Percentiles rank a stretch among this genome's conserved stretches.
Conservation (phyloP, 2,113 vertebrate genomes). For the Nothobranchius furzeri region DNA sequence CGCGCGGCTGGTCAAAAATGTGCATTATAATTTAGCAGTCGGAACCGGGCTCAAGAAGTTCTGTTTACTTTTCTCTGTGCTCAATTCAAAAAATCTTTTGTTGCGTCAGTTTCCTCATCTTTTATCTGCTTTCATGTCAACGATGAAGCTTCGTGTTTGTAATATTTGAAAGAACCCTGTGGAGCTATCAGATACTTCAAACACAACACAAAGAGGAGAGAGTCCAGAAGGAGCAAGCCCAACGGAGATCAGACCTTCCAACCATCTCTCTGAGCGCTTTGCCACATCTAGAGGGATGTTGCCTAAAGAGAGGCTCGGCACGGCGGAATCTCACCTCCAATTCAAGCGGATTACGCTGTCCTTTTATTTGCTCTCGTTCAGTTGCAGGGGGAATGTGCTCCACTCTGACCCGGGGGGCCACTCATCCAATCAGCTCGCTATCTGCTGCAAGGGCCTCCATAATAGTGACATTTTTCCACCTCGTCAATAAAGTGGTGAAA, state of each 20-base stretch:
- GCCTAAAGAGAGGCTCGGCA: conserved; percentile 59
- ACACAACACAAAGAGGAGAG: conserved; percentile 35
- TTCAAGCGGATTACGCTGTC: conserved; percentile 77
- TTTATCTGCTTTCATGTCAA: too few relatives aligned
- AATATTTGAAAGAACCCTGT: conserved; percentile 38
- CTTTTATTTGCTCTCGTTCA: conserved; percentile 80
- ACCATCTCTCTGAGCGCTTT: conserved; percentile 54
- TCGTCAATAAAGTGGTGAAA: conserved; percentile 86
- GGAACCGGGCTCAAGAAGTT: too few relatives aligned
- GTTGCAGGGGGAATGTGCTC: conserved; percentile 76
- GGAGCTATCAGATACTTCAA: conserved; percentile 34
- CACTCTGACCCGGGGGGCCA: conserved; percentile 79
- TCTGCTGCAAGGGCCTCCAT: conserved; percentile 83
- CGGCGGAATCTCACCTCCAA: conserved; percentile 63
- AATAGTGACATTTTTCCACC: conserved; percentile 87
- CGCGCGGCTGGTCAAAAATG: too few relatives aligned
- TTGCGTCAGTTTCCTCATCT: too few relatives aligned
- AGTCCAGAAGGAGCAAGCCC: conserved; percentile 49
- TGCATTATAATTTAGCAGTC: too few relatives aligned
- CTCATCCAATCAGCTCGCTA: conserved; percentile 85
- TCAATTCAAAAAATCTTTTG: too few relatives aligned
- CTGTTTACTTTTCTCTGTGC: too few relatives aligned
- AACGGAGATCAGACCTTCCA: conserved; percentile 47
- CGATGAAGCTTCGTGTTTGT: neutral
- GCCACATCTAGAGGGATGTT: conserved; percentile 57